Conservation (phyloP, 2,888 invertebrate species). For the Operophtera brumata region DNA sequence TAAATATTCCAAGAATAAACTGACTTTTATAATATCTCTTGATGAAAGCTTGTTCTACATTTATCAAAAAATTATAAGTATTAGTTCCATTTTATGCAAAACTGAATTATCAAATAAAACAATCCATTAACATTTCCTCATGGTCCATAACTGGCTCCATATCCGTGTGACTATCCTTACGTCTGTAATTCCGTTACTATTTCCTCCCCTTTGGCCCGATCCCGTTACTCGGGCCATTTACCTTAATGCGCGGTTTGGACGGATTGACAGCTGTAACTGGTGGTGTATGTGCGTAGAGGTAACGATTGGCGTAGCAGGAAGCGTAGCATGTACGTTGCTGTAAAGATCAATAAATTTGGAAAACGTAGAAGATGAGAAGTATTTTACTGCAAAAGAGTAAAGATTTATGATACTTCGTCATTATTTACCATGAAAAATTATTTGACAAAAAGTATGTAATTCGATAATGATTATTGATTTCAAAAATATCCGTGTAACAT, state of each 20-base stretch:
- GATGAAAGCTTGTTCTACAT: too few species aligned
- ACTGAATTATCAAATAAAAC: conserved; percentile 52
- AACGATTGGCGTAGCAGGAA: conserved; percentile 9
- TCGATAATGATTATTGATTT: too few species aligned
- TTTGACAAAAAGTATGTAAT: too few species aligned
- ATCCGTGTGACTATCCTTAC: conserved; percentile 38
- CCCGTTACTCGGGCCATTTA: conserved; percentile 76
- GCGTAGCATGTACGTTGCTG: conserved; percentile 1
- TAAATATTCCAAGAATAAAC: too few species aligned
- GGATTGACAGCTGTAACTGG: conserved; percentile 66
- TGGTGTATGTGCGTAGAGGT: conserved; percentile 8
- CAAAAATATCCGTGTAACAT: too few species aligned
- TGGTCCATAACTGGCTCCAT: conserved; percentile 67
- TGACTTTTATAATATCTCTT: too few species aligned
- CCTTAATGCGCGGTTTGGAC: conserved; percentile 75
- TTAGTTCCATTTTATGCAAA: too few species aligned
- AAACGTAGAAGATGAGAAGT: background rate
- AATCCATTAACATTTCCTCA: conserved; percentile 75
- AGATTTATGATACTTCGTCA: too few species aligned
- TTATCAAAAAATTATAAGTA: background rate
- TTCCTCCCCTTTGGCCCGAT: conserved; percentile 59
- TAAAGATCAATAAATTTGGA: background rate
- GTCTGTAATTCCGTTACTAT: conserved; percentile 58
- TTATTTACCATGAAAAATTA: too few species aligned
- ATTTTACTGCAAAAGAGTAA: too few species aligned